These are phyloP conservation scores for Odontomachus brunneus DNA, from an alignment of 1,140 invertebrate genomes.

Conservation along the genomic window DNA sequence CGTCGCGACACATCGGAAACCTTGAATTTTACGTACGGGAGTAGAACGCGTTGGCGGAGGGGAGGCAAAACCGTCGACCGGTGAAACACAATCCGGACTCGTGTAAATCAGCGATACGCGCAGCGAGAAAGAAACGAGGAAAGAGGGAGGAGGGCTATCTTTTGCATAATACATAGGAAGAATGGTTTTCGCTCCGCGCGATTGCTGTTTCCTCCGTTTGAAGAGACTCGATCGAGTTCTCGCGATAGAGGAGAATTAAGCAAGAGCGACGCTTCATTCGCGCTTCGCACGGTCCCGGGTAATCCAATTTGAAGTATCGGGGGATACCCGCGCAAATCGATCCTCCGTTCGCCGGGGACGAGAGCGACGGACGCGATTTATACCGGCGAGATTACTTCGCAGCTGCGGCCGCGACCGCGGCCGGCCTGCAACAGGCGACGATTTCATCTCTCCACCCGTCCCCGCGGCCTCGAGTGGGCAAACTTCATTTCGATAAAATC, in stretches of 20 bases:
- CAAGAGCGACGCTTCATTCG: not conserved
- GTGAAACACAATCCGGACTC: not conserved
- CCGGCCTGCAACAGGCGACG: constrained; percentile 5
- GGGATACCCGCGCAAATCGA: constrained; percentile 19
- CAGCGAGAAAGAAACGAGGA: not conserved
- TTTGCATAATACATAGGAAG: constrained; percentile 6
- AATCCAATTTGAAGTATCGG: constrained; percentile 20
- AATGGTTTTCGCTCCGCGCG: not conserved
- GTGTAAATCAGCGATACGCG: not conserved
- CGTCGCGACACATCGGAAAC: not conserved
- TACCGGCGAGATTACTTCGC: constrained; percentile 28
- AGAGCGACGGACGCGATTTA: not conserved
- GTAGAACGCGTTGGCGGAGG: not conserved
- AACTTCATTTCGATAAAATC: constrained; percentile 48
- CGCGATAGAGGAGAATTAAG: constrained; percentile 3
- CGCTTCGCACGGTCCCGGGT: not conserved
- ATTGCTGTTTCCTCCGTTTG: no score
- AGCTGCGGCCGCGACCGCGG: not conserved
- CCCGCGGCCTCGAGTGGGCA: not conserved
- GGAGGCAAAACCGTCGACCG: not conserved
- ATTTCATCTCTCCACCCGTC: constrained; percentile 1
- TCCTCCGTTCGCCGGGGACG: not conserved
- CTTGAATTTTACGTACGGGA: not conserved
- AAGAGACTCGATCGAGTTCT: no score
- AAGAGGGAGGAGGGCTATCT: not conserved